phyloP scores from a whole-genome alignment of 2,888 invertebrate species.

The Megastigmus dorsalis region DNA sequence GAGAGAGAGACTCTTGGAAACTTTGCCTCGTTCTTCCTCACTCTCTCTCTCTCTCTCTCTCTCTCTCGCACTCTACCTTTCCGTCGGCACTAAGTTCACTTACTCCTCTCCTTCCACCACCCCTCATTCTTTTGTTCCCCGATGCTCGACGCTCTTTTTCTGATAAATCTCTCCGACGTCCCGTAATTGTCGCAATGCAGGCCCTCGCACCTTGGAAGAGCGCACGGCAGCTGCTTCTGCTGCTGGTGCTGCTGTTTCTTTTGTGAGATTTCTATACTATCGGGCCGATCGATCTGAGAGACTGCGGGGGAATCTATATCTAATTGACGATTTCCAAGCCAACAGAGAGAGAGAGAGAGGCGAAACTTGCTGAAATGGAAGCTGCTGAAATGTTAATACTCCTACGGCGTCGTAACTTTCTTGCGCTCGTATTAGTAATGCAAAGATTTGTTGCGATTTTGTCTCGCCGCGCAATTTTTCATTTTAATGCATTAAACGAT shows the following conservation, averaged over 20 bases:
- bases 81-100: conserved; percentile 30
- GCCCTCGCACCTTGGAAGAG: conserved; percentile 32
- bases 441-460: too few species aligned
- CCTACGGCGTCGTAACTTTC: too few species aligned
- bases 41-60: conserved; percentile 55
- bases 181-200: conserved; percentile 65
- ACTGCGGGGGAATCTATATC: conserved; percentile 18
- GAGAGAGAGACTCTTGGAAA: conserved; percentile 57
- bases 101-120: conserved; percentile 29
- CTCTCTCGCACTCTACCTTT: conserved; percentile 45
- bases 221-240: too few species aligned
- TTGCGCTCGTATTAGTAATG: too few species aligned
- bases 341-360: too few species aligned
- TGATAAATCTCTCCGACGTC: conserved; percentile 66
- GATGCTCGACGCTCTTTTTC: conserved; percentile 41
- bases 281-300: conserved; percentile 20
- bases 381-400: too few species aligned
- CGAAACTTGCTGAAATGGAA: too few species aligned
- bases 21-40: conserved; percentile 57
- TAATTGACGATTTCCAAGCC: conserved; percentile 40
- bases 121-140: conserved; percentile 24
- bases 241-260: neutral
- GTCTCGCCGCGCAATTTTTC: too few species aligned
- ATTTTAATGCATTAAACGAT: too few species aligned
- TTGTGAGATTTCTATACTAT: conserved; percentile 18